phyloP scores from a whole-genome alignment of 2,113 vertebrate species.

The Australoheros scitulus region DNA sequence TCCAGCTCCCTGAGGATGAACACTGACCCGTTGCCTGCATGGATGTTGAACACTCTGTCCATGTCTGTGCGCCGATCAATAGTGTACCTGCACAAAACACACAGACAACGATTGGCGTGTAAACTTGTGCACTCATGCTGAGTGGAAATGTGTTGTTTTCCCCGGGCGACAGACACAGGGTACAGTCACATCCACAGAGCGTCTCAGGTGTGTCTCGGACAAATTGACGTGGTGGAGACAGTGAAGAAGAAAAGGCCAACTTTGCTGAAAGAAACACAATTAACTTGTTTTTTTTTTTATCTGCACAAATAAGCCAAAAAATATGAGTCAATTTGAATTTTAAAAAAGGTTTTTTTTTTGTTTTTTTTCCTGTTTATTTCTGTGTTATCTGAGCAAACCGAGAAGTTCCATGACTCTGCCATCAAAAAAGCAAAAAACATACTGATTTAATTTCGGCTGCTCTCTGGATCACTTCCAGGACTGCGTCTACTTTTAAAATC shows the following conservation, averaged over 20 bases:
- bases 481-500: not conserved
- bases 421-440: not conserved
- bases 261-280: not conserved
- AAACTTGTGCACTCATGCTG: not conserved
- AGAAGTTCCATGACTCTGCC: no score
- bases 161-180: not conserved
- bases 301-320: not conserved
- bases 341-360: not conserved
- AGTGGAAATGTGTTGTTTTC: not conserved
- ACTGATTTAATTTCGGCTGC: not conserved
- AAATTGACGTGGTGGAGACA: not conserved
- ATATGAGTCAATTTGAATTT: not conserved
- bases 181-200: not conserved
- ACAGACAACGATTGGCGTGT: constrained; percentile 5
- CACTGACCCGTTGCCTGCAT: constrained; percentile 92
- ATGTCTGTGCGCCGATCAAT: constrained; percentile 95
- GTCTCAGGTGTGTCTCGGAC: not conserved
- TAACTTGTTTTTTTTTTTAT: not conserved
- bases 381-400: not conserved
- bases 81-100: constrained; percentile 85
- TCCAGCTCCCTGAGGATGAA: constrained; percentile 91
- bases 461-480: not conserved
- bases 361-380: not conserved
- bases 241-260: not conserved
- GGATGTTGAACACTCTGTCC: constrained; percentile 95